Conservation (phyloP, 2,888 invertebrate genomes). For the Hirudinaria manillensis region DNA sequence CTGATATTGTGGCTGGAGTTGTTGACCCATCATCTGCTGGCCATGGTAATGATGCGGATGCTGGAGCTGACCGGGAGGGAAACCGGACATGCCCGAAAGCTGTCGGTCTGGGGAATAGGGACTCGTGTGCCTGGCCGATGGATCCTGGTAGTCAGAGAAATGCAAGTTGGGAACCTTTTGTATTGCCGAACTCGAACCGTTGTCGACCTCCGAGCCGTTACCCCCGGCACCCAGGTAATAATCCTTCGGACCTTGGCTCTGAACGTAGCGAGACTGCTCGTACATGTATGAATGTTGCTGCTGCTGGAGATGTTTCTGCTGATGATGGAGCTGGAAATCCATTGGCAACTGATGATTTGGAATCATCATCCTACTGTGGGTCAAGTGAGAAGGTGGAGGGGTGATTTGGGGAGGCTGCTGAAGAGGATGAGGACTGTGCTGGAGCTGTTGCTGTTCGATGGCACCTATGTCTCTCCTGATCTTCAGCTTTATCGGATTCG, state of each 20-base stretch:
- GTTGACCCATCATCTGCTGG: constrained; percentile 12
- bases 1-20: constrained; percentile 14
- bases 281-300: constrained; percentile 17
- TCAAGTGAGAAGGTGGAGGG: background rate
- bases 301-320: constrained; percentile 26
- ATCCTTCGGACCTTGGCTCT: background rate
- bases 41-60: constrained; percentile 9
- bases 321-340: constrained; percentile 19
- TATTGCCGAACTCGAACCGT: constrained; percentile 1
- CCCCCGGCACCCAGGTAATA: background rate
- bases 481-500: constrained; percentile 25
- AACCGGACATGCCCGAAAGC: background rate
- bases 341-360: constrained; percentile 1
- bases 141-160: background rate
- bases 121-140: background rate
- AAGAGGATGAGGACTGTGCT: constrained; percentile 21
- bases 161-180: background rate
- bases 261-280: background rate
- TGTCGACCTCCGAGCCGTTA: background rate
- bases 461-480: constrained; percentile 18
- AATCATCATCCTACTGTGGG: constrained; percentile 1
- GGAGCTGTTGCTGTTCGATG: constrained; percentile 13
- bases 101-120: background rate
- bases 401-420: background rate
- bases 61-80: background rate